Base-by-base conservation (phyloP, 2,888 invertebrate genomes). In the Geophilus truncorum region DNA sequence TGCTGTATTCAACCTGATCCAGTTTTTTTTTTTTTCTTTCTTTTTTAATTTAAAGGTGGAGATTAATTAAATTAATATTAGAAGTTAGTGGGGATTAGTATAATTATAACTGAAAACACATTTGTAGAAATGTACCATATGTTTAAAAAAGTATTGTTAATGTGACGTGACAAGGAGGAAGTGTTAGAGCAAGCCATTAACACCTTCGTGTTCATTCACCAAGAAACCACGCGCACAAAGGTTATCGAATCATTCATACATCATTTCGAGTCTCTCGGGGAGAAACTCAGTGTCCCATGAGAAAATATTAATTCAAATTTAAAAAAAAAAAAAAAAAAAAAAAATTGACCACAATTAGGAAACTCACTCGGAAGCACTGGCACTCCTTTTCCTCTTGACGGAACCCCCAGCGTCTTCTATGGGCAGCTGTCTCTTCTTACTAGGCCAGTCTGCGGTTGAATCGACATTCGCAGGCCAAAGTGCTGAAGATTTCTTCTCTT, bases 281-380 rank as follows among this genome's bases (percentile, higher is more conserved):
- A 70, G 10, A 15, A 70, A n/a, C n/a, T n/a, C n/a, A n/a, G n/a
- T n/a, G n/a, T n/a, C n/a, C n/a, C n/a, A n/a, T n/a, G n/a, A n/a
- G n/a, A n/a, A n/a, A n/a, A n/a, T n/a, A n/a, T n/a, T n/a, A n/a
- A 70, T 28, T 1, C 28, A 70, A 70, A 70, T 12, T 28, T 7
- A 9, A 25, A 1, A 2, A 62, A 21, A 23, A 15, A 10, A 23
- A 62, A 62, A 6, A 18, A 6, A 62, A 62, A 5, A 21, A 1
- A 23, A 51, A 51, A 51, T 3, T 51, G 51, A 40, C 9, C 4
- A 40, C 40, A 40, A 40, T 15, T 1, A n/a, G 12, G 0, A 45
- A n/a, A 70, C 70, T 70, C 28, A 70, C 70, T 70, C 70, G 70
- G 70, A 70, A 70, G 70, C 70, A 28, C 70, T 70, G 12, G 28